Conservation (phyloP, 1,140 invertebrate genomes). For the Bombus sibiricus region DNA sequence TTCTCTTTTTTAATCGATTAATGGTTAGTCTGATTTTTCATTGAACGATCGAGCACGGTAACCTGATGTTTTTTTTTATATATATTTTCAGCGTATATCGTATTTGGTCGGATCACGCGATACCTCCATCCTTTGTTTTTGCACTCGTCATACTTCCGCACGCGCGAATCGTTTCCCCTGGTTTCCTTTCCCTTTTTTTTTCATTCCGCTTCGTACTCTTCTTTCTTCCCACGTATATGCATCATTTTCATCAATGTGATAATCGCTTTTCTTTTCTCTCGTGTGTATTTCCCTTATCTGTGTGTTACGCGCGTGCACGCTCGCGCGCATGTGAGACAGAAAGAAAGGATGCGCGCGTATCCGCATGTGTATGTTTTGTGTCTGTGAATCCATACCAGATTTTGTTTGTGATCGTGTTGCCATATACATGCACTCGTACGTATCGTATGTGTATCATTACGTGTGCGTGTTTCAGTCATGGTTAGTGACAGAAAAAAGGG, state of each 20-base stretch:
- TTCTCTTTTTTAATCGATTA: neutral
- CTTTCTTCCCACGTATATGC: neutral
- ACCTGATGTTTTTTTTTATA: neutral
- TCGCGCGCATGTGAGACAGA: neutral
- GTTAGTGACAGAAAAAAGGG: constrained; percentile 8
- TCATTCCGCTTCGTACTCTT: neutral
- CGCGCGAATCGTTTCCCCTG: constrained; percentile 23
- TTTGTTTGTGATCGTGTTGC: neutral
- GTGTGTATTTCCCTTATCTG: too few relatives aligned
- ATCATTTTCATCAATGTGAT: neutral
- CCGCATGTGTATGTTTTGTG: constrained; percentile 1
- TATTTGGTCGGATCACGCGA: neutral
- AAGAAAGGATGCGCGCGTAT: neutral
- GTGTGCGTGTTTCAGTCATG: constrained; percentile 57
- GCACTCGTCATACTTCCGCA: neutral
- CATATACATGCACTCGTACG: constrained; percentile 19
- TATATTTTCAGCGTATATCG: constrained; percentile 16
- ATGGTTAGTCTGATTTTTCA: neutral
- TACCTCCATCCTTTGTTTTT: neutral
- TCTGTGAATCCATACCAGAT: constrained; percentile 10
- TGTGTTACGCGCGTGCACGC: neutral
- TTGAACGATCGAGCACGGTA: constrained; percentile 9
- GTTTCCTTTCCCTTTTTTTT: neutral
- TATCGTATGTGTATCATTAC: constrained; percentile 48
- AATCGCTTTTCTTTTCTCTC: neutral